Conservation (phyloP, 1,140 invertebrate genomes). For the Amyelois transitella region DNA sequence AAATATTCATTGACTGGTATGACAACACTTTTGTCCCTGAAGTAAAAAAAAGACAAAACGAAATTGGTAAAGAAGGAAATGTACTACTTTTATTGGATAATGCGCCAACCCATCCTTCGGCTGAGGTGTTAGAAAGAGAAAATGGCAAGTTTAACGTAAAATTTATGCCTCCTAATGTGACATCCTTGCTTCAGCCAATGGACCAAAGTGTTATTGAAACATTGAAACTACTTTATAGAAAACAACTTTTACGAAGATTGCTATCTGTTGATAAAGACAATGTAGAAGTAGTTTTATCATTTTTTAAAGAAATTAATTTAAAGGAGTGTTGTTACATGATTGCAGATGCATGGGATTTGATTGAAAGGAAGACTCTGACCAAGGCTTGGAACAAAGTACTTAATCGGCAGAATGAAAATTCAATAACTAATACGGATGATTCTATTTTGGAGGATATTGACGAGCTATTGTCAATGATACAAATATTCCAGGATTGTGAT, state of each 20-base stretch:
- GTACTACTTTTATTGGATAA: conserved; percentile 67
- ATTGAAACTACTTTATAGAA: conserved; percentile 43
- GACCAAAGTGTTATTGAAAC: conserved; percentile 65
- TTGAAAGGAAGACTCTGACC: conserved; percentile 35
- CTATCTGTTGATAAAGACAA: conserved; percentile 21
- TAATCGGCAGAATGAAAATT: conserved; percentile 18
- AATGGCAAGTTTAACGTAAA: conserved; percentile 45
- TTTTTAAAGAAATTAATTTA: conserved; percentile 29
- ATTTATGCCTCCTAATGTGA: conserved; percentile 69
- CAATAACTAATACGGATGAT: conserved; percentile 22
- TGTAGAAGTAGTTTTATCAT: conserved; percentile 19
- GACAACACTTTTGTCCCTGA: conserved; percentile 39
- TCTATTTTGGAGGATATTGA: conserved; percentile 11
- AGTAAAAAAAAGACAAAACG: conserved; percentile 28
- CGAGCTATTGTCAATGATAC: conserved; percentile 9
- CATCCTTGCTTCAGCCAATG: conserved; percentile 66
- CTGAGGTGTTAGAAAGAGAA: conserved; percentile 35
- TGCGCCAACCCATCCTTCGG: conserved; percentile 48
- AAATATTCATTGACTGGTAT: too few relatives aligned
- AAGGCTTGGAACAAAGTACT: conserved; percentile 40
- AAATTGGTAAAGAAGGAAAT: conserved; percentile 34
- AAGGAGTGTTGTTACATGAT: conserved; percentile 36
- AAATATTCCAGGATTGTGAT: conserved; percentile 14
- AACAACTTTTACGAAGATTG: conserved; percentile 20
- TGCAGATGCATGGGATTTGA: conserved; percentile 40